Evolutionary conservation across 2,797 vertebrate genomes (phyloP).

Genomic region (Rhyacichthys aspro): DNA sequence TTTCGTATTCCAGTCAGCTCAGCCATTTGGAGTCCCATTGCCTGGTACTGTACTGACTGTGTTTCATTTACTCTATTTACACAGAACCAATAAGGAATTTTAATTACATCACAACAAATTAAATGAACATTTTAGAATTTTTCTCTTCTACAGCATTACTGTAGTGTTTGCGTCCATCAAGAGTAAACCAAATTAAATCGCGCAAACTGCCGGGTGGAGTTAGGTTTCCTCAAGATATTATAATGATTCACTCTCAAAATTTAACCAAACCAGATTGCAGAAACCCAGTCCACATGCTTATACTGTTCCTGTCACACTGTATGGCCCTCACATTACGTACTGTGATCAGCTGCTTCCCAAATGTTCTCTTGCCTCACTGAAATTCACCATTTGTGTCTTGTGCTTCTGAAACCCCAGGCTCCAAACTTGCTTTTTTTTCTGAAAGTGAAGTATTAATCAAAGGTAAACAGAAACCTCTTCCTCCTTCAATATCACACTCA

Average conservation of each 20-base stretch:
- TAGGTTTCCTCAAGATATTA: too few relatives aligned
- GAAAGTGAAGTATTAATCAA: constrained; percentile 57
- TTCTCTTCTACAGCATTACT: too few relatives aligned
- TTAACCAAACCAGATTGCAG: too few relatives aligned
- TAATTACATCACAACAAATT: too few relatives aligned
- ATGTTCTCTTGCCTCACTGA: constrained; percentile 12
- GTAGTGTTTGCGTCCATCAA: too few relatives aligned
- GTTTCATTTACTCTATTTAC: too few relatives aligned
- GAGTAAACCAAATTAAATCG: too few relatives aligned
- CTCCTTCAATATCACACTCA: constrained; percentile 76
- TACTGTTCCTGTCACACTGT: constrained; percentile 20
- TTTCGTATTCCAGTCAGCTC: constrained; percentile 11
- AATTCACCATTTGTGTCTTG: constrained; percentile 37
- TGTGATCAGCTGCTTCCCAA: constrained; percentile 23
- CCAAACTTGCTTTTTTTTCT: constrained; percentile 41
- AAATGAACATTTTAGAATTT: too few relatives aligned
- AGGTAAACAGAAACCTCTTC: constrained; percentile 58
- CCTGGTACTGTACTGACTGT: neutral
- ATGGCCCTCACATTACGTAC: constrained; percentile 11
- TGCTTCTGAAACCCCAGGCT: constrained; percentile 20
- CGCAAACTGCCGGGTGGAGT: too few relatives aligned
- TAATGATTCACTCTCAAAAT: neutral
- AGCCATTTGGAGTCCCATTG: neutral
- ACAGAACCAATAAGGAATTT: too few relatives aligned
- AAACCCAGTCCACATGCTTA: neutral